phyloP scores from a whole-genome alignment of 2,797 vertebrate genomes.

The Eulemur rubriventer region DNA sequence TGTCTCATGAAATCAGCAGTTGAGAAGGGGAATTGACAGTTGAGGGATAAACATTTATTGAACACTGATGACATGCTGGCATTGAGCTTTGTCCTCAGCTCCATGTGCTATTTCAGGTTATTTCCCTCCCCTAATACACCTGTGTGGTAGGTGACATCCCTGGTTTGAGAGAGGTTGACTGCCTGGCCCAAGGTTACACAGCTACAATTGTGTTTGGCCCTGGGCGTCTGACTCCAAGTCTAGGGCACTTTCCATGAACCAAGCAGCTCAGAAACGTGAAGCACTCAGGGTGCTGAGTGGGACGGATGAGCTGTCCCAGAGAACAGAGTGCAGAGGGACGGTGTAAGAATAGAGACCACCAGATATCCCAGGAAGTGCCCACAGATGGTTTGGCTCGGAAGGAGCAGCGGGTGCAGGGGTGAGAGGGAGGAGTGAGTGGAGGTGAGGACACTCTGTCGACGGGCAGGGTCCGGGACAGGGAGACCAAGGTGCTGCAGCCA shows the following conservation, averaged over 20 bases:
- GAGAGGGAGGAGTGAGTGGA: background rate
- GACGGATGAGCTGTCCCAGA: background rate
- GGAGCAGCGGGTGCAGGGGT: background rate
- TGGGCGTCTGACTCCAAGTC: background rate
- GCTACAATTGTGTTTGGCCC: background rate
- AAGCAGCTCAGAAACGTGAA: background rate
- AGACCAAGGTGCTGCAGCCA: too few relatives aligned
- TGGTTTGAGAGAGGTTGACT: background rate
- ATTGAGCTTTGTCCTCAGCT: background rate
- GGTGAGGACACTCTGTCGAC: accelerated
- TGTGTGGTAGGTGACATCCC: too few relatives aligned
- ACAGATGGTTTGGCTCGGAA: background rate
- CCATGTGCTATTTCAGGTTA: too few relatives aligned
- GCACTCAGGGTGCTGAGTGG: accelerated
- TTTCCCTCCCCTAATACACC: background rate
- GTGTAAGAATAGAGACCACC: background rate
- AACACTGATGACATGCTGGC: accelerated
- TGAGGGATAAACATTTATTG: background rate
- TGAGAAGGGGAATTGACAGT: background rate
- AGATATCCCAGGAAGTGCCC: accelerated
- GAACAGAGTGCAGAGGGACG: background rate
- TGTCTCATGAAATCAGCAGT: background rate
- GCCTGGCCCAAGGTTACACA: background rate
- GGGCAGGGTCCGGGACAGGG: too few relatives aligned
- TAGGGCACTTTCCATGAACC: background rate